Evolutionary conservation across 2,113 vertebrate species (phyloP).

Genomic region (Oreochromis spilurus): DNA sequence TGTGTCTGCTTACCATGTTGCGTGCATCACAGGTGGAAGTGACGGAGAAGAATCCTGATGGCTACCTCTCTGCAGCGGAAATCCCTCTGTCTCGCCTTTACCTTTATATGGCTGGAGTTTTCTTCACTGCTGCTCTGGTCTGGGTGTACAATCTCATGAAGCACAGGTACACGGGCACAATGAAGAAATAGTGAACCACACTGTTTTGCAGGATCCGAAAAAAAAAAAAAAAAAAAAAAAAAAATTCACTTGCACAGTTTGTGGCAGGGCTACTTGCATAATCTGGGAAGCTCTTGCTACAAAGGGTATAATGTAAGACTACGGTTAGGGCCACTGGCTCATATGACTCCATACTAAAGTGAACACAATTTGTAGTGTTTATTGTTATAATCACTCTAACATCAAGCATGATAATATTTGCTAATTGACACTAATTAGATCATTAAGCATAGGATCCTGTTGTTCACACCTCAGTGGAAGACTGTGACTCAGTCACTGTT

Average conservation of each 20-base stretch:
- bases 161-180: slow-evolving; percentile 68
- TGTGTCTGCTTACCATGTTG: neutral
- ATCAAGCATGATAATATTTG: neutral
- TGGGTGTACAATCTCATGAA: slow-evolving; percentile 81
- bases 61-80: slow-evolving; percentile 77
- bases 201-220: neutral
- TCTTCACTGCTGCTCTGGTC: slow-evolving; percentile 73
- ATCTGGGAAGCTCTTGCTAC: neutral
- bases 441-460: neutral
- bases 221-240: neutral
- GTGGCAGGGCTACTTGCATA: neutral
- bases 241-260: neutral
- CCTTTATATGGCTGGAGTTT: slow-evolving; percentile 77
- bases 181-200: neutral
- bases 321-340: neutral
- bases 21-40: slow-evolving; percentile 71
- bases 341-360: neutral
- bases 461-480: neutral
- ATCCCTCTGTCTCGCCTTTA: slow-evolving; percentile 82
- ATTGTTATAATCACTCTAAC: neutral
- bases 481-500: neutral
- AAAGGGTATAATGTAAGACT: neutral
- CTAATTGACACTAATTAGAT: neutral
- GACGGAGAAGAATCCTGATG: slow-evolving; percentile 72
- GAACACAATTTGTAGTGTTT: neutral